Evolutionary conservation across 2,113 vertebrate genomes (phyloP).

Genomic region (Malurus cyaneus): DNA sequence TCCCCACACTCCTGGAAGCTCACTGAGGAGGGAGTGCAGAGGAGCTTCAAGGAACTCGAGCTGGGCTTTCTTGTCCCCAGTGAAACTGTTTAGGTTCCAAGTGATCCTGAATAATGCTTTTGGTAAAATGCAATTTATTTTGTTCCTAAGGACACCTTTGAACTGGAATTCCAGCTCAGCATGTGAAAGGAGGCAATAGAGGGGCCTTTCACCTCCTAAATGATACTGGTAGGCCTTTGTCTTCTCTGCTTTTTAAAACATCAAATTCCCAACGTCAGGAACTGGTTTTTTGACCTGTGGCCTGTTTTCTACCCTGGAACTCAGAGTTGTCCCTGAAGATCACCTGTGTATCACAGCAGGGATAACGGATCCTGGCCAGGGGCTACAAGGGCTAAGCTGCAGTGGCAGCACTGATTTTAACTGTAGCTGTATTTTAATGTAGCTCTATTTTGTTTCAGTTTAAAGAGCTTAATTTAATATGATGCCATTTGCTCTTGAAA

Average conservation of each 20-base stretch:
- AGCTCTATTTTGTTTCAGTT: not conserved
- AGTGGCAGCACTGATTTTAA: not conserved
- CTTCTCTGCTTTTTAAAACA: not conserved
- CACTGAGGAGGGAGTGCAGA: not conserved
- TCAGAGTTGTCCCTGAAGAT: not conserved
- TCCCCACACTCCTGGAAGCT: not conserved
- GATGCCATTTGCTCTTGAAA: not conserved
- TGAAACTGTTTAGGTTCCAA: not conserved
- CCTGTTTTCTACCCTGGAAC: not conserved
- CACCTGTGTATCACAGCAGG: not conserved
- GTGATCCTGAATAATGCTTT: fast-evolving
- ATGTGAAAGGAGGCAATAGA: not conserved
- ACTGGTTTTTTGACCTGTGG: not conserved
- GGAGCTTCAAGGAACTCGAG: not conserved
- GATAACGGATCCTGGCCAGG: not conserved
- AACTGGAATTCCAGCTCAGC: not conserved
- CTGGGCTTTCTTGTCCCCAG: not conserved
- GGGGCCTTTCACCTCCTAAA: not conserved
- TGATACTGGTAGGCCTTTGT: not conserved
- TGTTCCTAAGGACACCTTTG: not conserved
- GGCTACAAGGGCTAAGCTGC: not conserved
- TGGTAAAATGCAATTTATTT: not conserved
- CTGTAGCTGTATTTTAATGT: not conserved
- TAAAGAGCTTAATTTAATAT: not conserved
- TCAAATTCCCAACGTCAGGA: not conserved